Base-by-base conservation (phyloP, 2,888 invertebrate genomes). In the Fissipunctia ypsillon region DNA sequence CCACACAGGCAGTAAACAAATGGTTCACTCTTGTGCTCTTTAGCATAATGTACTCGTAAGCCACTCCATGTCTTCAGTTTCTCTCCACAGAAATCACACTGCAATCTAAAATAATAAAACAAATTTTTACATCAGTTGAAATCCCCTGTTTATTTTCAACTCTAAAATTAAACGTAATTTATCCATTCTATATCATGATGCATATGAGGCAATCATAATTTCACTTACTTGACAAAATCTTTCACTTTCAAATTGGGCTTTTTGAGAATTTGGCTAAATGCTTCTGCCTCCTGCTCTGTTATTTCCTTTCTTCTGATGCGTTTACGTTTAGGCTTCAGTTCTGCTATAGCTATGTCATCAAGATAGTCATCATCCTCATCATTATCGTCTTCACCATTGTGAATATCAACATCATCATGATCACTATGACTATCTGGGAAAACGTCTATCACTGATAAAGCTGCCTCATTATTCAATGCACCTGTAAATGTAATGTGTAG, bases 1-100 rank as follows among this genome's bases (percentile, higher is more conserved):
- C 96, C 96, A 88, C 96, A 96, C 4, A 94, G 81, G 80, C 96
- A 96, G 72, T 90, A 90, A 28, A 94, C 91, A 72, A 90, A 83
- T 31, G 94, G 93, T 86, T 93, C 93, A 75, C 88, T 91, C 85
- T 93, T 93, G 81, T 96, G 96, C 10, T 83, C 81, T 80, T 90
- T 93, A 19, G 84, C 87, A 81, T 90, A 94, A 87, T 96, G 96
- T 31, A 87, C 69, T 63, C 91, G 85, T 72, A 95, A 85, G 54
- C 87, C 87, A 80, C 88, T 88, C 95, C 95, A 96, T 59, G 92
- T 90, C 80, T 93, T 93, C 48, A 92, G 85, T 85, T 88, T 88
- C 60, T 91, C 90, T 69, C 92, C 88, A 87, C 96, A 96, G 74
- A 91, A 84, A 63, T 90, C 85, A 85, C 96, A 96, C 75, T 92